Percentiles rank a stretch among this genome's conserved stretches.
These are phyloP conservation scores for Scaptomyza cyrtandrae DNA, from an alignment of 2,888 invertebrate genomes.

Conservation along the genomic window DNA sequence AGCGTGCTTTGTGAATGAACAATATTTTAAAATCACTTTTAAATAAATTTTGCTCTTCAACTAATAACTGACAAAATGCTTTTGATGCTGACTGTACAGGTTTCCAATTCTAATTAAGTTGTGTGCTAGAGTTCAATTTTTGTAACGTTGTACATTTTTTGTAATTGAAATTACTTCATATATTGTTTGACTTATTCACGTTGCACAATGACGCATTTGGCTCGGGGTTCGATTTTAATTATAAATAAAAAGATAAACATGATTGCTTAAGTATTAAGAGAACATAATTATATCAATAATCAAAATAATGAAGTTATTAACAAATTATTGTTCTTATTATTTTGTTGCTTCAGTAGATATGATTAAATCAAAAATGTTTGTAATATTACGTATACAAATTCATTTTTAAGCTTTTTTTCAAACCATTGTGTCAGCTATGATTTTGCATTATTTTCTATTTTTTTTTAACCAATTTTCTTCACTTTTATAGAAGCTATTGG, in stretches of 20 bases:
- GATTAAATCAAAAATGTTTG: conserved; percentile 43
- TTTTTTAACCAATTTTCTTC: conserved; percentile 42
- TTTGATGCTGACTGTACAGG: conserved; percentile 84
- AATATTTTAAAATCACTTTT: conserved; percentile 54
- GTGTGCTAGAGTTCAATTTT: conserved; percentile 38
- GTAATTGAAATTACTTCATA: conserved; percentile 38
- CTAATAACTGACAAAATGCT: conserved; percentile 85
- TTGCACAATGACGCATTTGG: conserved; percentile 44
- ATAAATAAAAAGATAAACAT: conserved; percentile 75
- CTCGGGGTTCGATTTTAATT: conserved; percentile 61
- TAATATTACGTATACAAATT: conserved; percentile 37
- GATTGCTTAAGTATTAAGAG: conserved; percentile 73
- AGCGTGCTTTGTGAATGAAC: conserved; percentile 79
- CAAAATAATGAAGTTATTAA: conserved; percentile 69
- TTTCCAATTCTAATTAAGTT: conserved; percentile 56
- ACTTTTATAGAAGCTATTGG: conserved; percentile 42
- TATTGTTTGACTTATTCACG: conserved; percentile 34
- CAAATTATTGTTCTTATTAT: conserved; percentile 57
- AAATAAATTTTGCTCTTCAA: conserved; percentile 53
- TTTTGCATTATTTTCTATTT: conserved; percentile 66
- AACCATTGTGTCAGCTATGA: conserved; percentile 85
- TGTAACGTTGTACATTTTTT: conserved; percentile 52
- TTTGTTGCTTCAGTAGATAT: conserved; percentile 39
- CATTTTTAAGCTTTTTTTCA: conserved; percentile 42
- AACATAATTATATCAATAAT: conserved; percentile 67